phyloP scores from a whole-genome alignment of 2,113 vertebrate species.

The Plectropomus leopardus region DNA sequence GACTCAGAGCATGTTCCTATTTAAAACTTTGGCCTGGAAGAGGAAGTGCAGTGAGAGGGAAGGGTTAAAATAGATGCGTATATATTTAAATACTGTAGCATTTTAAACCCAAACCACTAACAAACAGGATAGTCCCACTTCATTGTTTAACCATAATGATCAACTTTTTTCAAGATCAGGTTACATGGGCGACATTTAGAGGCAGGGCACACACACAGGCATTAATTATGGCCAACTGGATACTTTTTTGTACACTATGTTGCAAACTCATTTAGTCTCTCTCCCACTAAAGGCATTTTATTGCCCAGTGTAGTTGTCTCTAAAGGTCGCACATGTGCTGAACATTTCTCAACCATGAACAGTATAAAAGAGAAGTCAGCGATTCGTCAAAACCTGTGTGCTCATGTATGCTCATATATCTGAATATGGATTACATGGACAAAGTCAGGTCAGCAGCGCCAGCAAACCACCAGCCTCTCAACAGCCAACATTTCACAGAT shows the following conservation, averaged over 20 bases:
- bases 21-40: conserved; percentile 11
- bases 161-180: background rate
- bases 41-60: conserved; percentile 27
- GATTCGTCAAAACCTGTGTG: background rate
- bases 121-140: conserved; percentile 14
- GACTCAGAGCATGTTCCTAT: conserved; percentile 10
- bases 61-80: conserved; percentile 36
- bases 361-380: conserved; percentile 7
- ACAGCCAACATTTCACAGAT: conserved; percentile 44
- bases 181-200: conserved; percentile 44
- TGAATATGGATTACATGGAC: conserved; percentile 46
- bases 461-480: conserved; percentile 59
- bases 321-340: conserved; percentile 32
- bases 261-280: conserved; percentile 27
- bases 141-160: conserved; percentile 44
- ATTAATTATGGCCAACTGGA: conserved; percentile 26
- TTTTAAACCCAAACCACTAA: conserved; percentile 36
- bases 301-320: conserved; percentile 15
- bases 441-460: conserved; percentile 69
- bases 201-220: conserved; percentile 2
- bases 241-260: conserved; percentile 11
- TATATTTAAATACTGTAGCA: background rate
- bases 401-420: conserved; percentile 13
- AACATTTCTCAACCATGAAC: conserved; percentile 14
- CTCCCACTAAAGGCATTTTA: background rate